Evolutionary conservation across 2,888 invertebrate genomes (phyloP).

Genomic region (Holacanthella duospinosa): DNA sequence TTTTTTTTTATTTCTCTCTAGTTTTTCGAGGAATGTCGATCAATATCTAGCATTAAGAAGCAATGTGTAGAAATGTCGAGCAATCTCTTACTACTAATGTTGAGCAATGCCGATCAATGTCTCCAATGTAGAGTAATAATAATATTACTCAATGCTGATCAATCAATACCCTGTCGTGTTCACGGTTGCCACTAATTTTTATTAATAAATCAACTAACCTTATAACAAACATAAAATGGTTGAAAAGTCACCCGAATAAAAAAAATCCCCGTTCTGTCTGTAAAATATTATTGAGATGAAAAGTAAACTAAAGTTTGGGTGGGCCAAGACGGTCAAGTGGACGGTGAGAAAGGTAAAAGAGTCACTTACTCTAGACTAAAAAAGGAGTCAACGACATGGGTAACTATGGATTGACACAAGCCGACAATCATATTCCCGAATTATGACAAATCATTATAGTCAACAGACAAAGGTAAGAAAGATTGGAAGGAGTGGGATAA

Average conservation of each 20-base stretch:
- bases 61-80: too few species aligned
- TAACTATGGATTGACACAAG: neutral
- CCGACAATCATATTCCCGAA: neutral
- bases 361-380: neutral
- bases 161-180: too few species aligned
- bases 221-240: too few species aligned
- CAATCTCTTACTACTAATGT: too few species aligned
- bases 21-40: too few species aligned
- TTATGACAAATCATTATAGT: neutral
- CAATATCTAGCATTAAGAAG: too few species aligned
- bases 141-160: too few species aligned
- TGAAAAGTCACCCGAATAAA: neutral
- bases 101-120: too few species aligned
- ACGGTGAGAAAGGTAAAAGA: neutral
- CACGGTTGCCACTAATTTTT: too few species aligned
- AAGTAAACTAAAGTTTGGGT: slow-evolving; percentile 7
- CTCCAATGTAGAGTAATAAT: too few species aligned
- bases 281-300: neutral
- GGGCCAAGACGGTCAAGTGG: neutral
- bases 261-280: neutral
- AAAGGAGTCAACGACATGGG: neutral
- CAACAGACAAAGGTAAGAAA: neutral
- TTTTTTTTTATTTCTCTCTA: too few species aligned
- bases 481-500: neutral
- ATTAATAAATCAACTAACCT: too few species aligned